phyloP scores from a whole-genome alignment of 2,888 invertebrate genomes.

The Cremastinae sp. region DNA sequence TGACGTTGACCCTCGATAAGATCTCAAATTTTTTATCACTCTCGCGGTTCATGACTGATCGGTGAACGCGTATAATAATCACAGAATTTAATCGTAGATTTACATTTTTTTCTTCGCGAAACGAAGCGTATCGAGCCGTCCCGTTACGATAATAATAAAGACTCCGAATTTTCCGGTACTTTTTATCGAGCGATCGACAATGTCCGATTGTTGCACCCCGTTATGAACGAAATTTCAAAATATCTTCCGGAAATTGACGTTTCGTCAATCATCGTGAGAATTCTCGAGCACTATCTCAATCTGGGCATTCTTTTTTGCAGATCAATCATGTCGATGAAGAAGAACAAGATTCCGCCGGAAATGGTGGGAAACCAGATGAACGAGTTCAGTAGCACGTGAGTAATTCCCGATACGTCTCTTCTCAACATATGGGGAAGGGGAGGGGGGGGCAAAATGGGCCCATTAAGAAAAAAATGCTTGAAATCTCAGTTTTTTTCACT shows the following conservation, averaged over 20 bases:
- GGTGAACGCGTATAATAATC: conserved; percentile 20
- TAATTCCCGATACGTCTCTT: conserved; percentile 44
- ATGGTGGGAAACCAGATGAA: conserved; percentile 70
- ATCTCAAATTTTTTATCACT: conserved; percentile 5
- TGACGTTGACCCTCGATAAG: conserved; percentile 13
- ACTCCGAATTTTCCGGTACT: conserved; percentile 25
- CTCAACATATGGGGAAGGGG: no score
- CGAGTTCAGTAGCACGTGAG: conserved; percentile 77
- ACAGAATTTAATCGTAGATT: conserved; percentile 29
- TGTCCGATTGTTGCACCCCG: background rate
- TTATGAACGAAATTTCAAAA: conserved; percentile 19
- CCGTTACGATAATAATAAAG: background rate
- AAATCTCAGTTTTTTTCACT: no score
- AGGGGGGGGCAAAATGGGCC: no score
- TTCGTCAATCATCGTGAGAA: background rate
- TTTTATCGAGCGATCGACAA: background rate
- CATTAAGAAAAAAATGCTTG: no score
- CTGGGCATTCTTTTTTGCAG: conserved; percentile 49
- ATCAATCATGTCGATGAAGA: conserved; percentile 65
- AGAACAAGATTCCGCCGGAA: conserved; percentile 62
- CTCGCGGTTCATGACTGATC: conserved; percentile 29
- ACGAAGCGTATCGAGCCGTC: conserved; percentile 24
- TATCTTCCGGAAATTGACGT: background rate
- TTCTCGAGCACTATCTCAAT: conserved; percentile 3
- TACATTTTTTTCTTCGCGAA: background rate